Evolutionary conservation across 92 coral and sea anemone genomes (phyloP).

Genomic region (Diadumene lineata): DNA sequence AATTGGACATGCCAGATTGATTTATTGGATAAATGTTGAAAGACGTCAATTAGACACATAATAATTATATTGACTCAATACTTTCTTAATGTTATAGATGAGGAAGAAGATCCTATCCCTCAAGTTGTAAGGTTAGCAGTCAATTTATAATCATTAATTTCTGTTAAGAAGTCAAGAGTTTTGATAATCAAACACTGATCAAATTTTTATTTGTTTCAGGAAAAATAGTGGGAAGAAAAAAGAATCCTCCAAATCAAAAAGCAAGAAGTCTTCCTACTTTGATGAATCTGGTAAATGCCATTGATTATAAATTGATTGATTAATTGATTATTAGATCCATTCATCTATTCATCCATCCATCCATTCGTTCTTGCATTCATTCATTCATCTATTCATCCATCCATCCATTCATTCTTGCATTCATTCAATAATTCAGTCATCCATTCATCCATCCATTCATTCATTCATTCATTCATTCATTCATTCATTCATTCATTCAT

Average conservation of each 20-base stretch:
- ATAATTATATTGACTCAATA: too few relatives aligned
- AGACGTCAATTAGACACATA: not conserved
- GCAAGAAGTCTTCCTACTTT: constrained; percentile 33
- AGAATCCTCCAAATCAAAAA: constrained; percentile 24
- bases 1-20: too few relatives aligned
- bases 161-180: not conserved
- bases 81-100: constrained; percentile 30
- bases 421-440: too few relatives aligned
- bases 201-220: constrained; percentile 2
- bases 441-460: too few relatives aligned
- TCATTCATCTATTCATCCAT: too few relatives aligned
- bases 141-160: not conserved
- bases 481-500: too few relatives aligned
- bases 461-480: not conserved
- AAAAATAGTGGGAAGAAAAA: constrained; percentile 42
- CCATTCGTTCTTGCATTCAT: too few relatives aligned
- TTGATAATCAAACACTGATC: not conserved
- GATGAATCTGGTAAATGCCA: constrained; percentile 53
- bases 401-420: too few relatives aligned
- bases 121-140: constrained; percentile 53
- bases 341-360: too few relatives aligned
- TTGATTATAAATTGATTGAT: not conserved
- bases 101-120: constrained; percentile 81
- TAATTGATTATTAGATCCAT: too few relatives aligned
- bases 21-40: not conserved